A percentile compares a stretch with the other conserved stretches of the same genome.
Conservation (phyloP, 2,113 vertebrate genomes). For the Genyomyrus donnyi region DNA sequence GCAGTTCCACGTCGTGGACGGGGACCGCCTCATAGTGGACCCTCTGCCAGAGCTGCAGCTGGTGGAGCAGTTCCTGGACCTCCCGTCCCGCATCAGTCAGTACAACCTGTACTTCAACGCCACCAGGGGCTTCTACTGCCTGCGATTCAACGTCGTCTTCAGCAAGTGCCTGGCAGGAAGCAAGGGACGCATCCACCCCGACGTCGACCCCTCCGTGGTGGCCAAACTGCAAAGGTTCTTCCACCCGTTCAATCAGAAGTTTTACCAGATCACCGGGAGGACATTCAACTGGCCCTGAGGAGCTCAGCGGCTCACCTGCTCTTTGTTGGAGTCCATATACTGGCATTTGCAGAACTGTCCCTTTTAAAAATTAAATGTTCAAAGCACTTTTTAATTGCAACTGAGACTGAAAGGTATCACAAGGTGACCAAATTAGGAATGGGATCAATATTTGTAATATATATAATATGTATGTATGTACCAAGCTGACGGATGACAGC, state of each 20-base stretch:
- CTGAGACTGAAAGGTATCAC: slow-evolving; percentile 40
- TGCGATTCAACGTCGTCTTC: slow-evolving; percentile 88
- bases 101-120: slow-evolving; percentile 95
- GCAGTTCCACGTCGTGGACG: slow-evolving; percentile 90
- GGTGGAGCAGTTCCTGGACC: slow-evolving; percentile 87
- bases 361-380: slow-evolving; percentile 20
- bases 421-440: slow-evolving; percentile 77
- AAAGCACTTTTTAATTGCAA: slow-evolving; percentile 47
- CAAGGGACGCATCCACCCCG: slow-evolving; percentile 91
- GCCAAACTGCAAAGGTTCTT: slow-evolving; percentile 90
- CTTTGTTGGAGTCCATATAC: slow-evolving; percentile 17
- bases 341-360: slow-evolving; percentile 19
- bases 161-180: slow-evolving; percentile 98
- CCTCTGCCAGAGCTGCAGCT: slow-evolving; percentile 87
- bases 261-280: slow-evolving; percentile 92
- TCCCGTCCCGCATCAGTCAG: slow-evolving; percentile 83
- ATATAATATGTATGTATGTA: slow-evolving; percentile 20
- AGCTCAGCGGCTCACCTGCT: neutral
- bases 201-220: slow-evolving; percentile 80
- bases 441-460: slow-evolving; percentile 50
- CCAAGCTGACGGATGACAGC: slow-evolving; percentile 16
- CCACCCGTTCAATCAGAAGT: slow-evolving; percentile 95
- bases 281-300: slow-evolving; percentile 88
- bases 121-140: slow-evolving; percentile 94
- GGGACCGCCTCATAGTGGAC: slow-evolving; percentile 86